Conservation (phyloP, 1,140 invertebrate species). For the Macrosteles quadrilineatus region DNA sequence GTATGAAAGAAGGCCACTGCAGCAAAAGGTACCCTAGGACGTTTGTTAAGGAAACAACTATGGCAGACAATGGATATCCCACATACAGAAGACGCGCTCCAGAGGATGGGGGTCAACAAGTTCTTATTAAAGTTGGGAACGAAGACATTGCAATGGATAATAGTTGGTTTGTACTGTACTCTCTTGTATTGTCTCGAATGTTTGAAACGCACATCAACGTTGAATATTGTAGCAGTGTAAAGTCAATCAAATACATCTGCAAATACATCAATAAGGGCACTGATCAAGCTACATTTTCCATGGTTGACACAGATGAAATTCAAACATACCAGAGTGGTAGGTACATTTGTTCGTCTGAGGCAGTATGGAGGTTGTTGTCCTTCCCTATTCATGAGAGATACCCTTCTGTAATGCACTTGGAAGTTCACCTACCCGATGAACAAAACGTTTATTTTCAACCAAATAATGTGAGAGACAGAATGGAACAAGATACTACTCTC, state of each 20-base stretch:
- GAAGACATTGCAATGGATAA: no score
- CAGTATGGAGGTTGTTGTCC: conserved; percentile 49
- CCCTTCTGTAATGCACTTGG: not conserved
- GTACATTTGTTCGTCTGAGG: conserved; percentile 51
- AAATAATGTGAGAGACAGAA: not conserved
- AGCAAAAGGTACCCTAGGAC: conserved; percentile 49
- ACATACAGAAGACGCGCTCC: conserved; percentile 45
- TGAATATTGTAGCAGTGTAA: conserved; percentile 48
- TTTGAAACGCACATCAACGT: conserved; percentile 47
- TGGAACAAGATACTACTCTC: conserved; percentile 39
- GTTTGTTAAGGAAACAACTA: conserved; percentile 43
- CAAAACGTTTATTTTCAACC: conserved; percentile 12
- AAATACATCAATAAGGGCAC: conserved; percentile 53
- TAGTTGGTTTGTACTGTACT: not conserved
- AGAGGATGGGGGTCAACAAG: conserved; percentile 37
- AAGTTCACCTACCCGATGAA: not conserved
- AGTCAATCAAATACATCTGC: conserved; percentile 47
- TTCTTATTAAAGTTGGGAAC: not conserved
- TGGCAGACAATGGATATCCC: conserved; percentile 51
- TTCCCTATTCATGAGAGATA: conserved; percentile 33
- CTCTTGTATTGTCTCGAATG: not conserved
- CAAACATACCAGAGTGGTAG: conserved; percentile 44
- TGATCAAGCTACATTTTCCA: conserved; percentile 48
- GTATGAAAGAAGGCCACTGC: conserved; percentile 48
- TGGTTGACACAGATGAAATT: conserved; percentile 46